Evolutionary conservation across 2,888 invertebrate species (phyloP).

Genomic region (Hypomecis atomaria): DNA sequence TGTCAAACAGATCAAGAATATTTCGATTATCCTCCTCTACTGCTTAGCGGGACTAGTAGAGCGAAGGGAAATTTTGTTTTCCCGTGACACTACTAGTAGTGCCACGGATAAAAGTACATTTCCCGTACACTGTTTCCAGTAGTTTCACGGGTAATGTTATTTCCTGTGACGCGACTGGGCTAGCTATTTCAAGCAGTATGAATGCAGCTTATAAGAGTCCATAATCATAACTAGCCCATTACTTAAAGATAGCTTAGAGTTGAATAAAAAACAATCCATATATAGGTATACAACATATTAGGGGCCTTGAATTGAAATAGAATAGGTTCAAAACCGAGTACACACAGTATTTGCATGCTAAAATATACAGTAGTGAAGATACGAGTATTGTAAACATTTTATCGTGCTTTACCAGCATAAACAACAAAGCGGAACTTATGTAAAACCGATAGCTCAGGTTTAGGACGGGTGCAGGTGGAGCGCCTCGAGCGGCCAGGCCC

Average conservation of each 20-base stretch:
- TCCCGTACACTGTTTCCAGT: no score
- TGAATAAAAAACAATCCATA: constrained; percentile 4
- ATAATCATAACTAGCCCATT: no score
- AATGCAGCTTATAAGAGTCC: no score
- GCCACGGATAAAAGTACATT: no score
- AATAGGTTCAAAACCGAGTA: constrained; percentile 15
- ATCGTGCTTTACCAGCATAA: constrained; percentile 47
- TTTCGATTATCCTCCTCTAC: no score
- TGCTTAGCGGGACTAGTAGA: no score
- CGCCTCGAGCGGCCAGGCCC: constrained; percentile 44
- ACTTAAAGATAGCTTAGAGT: constrained; percentile 5
- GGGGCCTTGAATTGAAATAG: constrained; percentile 16
- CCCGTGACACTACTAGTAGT: no score
- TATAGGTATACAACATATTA: not conserved
- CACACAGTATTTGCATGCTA: constrained; percentile 40
- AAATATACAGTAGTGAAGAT: constrained; percentile 41
- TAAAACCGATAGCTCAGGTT: constrained; percentile 64
- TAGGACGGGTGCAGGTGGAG: constrained; percentile 54
- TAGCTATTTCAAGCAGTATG: no score
- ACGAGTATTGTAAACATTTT: constrained; percentile 44
- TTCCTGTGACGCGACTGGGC: no score
- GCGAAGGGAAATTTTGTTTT: no score
- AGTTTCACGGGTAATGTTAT: no score
- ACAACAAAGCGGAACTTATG: constrained; percentile 61
- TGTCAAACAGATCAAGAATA: no score